Evolutionary conservation across 2,888 invertebrate genomes (phyloP).

Genomic region (Pseudolycoriella hygida): DNA sequence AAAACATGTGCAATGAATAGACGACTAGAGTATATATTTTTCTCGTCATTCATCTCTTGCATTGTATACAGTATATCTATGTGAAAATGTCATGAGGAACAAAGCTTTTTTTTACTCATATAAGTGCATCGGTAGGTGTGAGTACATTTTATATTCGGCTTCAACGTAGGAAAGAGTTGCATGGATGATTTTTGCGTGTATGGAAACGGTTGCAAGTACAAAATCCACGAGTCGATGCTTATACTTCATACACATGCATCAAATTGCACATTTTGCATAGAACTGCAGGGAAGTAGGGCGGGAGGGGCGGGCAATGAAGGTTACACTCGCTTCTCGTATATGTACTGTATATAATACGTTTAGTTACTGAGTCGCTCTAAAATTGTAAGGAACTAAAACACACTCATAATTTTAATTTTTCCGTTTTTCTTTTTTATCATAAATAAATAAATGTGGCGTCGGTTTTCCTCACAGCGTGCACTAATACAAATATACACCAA

Average conservation of each 20-base stretch:
- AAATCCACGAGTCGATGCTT: conserved; percentile 1
- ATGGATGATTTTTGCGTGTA: background rate
- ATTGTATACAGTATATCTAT: too few species aligned
- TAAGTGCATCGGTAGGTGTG: too few species aligned
- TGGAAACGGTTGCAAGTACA: conserved; percentile 1
- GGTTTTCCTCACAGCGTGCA: conserved; percentile 3
- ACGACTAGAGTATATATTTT: too few species aligned
- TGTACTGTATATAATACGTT: conserved; percentile 19
- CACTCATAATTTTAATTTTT: conserved; percentile 5
- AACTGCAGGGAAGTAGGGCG: conserved; percentile 13
- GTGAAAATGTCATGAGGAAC: too few species aligned
- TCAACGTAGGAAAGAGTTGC: background rate
- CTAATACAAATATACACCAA: background rate
- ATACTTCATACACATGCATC: background rate
- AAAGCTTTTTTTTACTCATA: too few species aligned
- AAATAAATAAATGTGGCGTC: conserved; percentile 2
- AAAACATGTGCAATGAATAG: too few species aligned
- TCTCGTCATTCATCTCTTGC: too few species aligned
- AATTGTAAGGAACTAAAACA: conserved; percentile 18
- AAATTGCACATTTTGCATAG: conserved; percentile 3
- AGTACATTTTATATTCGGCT: too few species aligned
- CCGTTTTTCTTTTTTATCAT: conserved; percentile 1
- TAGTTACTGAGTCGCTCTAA: conserved; percentile 21
- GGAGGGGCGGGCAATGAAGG: conserved; percentile 17
- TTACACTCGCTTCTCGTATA: conserved; percentile 18